Evolutionary conservation across 2,113 vertebrate species (phyloP).

Genomic region (Centropus bengalensis): DNA sequence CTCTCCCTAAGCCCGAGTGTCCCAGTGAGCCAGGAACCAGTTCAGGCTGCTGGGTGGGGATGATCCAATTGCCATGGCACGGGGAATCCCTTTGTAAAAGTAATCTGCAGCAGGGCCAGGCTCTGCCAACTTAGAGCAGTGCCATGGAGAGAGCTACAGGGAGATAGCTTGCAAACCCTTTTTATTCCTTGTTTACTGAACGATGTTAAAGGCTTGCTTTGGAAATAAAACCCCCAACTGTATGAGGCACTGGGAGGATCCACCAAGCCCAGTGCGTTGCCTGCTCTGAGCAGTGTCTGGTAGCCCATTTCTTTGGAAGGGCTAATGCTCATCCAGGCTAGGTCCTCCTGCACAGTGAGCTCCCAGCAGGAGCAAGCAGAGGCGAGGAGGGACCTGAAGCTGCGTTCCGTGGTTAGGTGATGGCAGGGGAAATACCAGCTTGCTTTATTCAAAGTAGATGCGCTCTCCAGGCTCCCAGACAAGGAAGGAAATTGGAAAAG

Average conservation of each 20-base stretch:
- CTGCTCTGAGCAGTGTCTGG: not conserved
- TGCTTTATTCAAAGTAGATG: not conserved
- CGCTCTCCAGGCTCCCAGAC: not conserved
- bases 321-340: not conserved
- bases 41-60: not conserved
- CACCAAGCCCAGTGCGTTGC: not conserved
- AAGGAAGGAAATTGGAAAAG: conserved; percentile 1
- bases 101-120: not conserved
- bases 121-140: not conserved
- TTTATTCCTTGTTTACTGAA: not conserved
- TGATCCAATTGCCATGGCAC: not conserved
- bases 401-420: not conserved
- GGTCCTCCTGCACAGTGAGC: not conserved
- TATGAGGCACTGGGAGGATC: not conserved
- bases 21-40: not conserved
- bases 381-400: not conserved
- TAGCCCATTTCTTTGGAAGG: not conserved
- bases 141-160: not conserved
- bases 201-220: not conserved
- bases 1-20: not conserved
- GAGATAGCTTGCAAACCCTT: not conserved
- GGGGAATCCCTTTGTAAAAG: not conserved
- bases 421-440: not conserved
- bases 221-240: not conserved
- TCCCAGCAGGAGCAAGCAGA: not conserved